A percentile compares a stretch with the other conserved stretches of the same genome.
phyloP scores from a whole-genome alignment of 2,888 invertebrate genomes.

The Limnephilus marmoratus region DNA sequence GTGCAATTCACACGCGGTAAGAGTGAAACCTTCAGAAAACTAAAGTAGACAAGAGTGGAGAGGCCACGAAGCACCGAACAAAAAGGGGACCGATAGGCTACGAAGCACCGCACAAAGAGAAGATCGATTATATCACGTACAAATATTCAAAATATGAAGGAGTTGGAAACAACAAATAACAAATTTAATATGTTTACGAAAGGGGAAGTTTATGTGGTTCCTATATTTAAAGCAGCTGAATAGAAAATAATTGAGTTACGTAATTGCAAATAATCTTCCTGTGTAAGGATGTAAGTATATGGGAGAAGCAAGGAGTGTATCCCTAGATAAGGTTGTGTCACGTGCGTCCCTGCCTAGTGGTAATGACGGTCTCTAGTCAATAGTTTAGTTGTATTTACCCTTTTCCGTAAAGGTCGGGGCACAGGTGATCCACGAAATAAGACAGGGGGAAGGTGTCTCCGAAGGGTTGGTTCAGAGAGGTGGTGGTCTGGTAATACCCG shows the following conservation, averaged over 20 bases:
- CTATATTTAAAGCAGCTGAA: background rate
- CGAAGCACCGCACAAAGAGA: too few relatives aligned
- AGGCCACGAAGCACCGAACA: too few relatives aligned
- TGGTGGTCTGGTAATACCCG: conserved; percentile 89
- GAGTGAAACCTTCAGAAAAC: too few relatives aligned
- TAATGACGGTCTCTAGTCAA: background rate
- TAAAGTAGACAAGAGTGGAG: too few relatives aligned
- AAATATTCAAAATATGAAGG: background rate
- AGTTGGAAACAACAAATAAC: background rate
- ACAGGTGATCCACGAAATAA: conserved; percentile 69
- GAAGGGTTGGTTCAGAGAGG: conserved; percentile 80
- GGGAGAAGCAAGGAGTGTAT: background rate
- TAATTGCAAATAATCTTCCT: background rate
- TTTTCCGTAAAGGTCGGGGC: conserved; percentile 55
- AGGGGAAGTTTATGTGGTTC: background rate
- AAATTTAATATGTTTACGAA: background rate
- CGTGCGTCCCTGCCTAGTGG: background rate
- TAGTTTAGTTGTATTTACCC: conserved; percentile 23
- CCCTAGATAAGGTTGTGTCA: background rate
- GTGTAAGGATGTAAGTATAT: background rate
- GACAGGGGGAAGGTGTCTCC: conserved; percentile 75
- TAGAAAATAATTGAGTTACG: background rate
- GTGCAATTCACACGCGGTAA: too few relatives aligned
- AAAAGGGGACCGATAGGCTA: too few relatives aligned
- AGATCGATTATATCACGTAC: too few relatives aligned